These are phyloP conservation scores for Pterophyllum scalare DNA, from an alignment of 2,113 vertebrate species.

Conservation along the genomic window DNA sequence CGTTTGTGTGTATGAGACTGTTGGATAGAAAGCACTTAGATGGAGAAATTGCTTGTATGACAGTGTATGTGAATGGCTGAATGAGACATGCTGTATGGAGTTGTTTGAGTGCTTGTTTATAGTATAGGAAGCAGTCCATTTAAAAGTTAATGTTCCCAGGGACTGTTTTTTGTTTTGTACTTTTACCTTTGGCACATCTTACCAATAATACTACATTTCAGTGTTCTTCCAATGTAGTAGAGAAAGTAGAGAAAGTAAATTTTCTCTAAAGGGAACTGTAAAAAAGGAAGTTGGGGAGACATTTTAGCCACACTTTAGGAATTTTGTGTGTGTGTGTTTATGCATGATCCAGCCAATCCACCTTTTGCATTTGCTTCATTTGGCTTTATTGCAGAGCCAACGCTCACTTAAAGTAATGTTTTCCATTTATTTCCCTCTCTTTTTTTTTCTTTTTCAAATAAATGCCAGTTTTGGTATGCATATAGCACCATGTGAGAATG, in stretches of 20 bases:
- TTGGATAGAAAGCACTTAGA: too few relatives aligned
- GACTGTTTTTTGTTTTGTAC: background rate
- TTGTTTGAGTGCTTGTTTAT: too few relatives aligned
- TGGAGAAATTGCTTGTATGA: too few relatives aligned
- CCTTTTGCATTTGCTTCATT: background rate
- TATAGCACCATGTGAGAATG: background rate
- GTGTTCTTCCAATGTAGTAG: too few relatives aligned
- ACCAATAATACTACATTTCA: background rate
- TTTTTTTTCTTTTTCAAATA: background rate
- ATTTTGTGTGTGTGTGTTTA: background rate
- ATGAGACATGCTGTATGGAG: too few relatives aligned
- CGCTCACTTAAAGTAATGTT: accelerated
- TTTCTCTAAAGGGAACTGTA: background rate
- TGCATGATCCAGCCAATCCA: accelerated
- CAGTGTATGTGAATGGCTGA: too few relatives aligned
- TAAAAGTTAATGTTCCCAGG: too few relatives aligned
- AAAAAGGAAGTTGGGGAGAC: background rate
- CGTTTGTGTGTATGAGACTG: too few relatives aligned
- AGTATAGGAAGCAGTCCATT: too few relatives aligned
- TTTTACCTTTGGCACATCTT: background rate
- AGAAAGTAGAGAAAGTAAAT: too few relatives aligned
- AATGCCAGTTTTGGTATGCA: background rate
- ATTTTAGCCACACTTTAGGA: background rate
- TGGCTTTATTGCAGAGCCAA: background rate
- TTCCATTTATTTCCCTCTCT: background rate